phyloP scores from a whole-genome alignment of 2,888 invertebrate species.

The Baronia brevicornis region DNA sequence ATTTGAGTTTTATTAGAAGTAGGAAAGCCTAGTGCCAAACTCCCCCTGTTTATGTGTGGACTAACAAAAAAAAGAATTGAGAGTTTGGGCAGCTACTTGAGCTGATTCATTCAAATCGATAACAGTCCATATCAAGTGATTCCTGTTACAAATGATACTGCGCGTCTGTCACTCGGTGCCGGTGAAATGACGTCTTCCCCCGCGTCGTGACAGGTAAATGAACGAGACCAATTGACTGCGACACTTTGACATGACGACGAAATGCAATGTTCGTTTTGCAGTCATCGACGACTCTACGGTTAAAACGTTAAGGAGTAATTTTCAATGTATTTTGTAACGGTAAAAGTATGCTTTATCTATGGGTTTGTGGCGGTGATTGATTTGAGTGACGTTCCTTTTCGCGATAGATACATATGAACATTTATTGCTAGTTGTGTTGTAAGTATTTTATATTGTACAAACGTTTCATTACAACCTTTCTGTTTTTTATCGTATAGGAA shows the following conservation, averaged over 20 bases:
- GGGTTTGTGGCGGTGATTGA: constrained; percentile 17
- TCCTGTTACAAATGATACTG: constrained; percentile 21
- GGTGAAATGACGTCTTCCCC: constrained; percentile 23
- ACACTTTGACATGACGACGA: constrained; percentile 26
- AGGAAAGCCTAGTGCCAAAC: no score
- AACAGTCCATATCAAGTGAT: constrained; percentile 20
- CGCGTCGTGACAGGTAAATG: constrained; percentile 28
- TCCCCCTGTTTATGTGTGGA: no score
- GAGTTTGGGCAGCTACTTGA: no score
- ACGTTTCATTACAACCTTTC: no score
- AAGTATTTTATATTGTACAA: no score
- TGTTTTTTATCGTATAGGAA: no score
- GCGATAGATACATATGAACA: no score
- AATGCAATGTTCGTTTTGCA: constrained; percentile 6
- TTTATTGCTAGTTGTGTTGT: no score
- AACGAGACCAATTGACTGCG: constrained; percentile 29
- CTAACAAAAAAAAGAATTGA: no score
- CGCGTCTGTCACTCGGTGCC: constrained; percentile 16
- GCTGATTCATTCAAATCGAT: constrained; percentile 17
- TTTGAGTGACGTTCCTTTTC: constrained; percentile 14
- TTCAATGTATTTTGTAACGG: neutral
- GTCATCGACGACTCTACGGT: neutral
- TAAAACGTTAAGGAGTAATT: constrained; percentile 8
- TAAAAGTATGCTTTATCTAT: constrained; percentile 6
- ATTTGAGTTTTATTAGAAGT: no score